These are phyloP conservation scores for Diabrotica virgifera DNA, from an alignment of 1,140 invertebrate genomes.

Conservation along the genomic window DNA sequence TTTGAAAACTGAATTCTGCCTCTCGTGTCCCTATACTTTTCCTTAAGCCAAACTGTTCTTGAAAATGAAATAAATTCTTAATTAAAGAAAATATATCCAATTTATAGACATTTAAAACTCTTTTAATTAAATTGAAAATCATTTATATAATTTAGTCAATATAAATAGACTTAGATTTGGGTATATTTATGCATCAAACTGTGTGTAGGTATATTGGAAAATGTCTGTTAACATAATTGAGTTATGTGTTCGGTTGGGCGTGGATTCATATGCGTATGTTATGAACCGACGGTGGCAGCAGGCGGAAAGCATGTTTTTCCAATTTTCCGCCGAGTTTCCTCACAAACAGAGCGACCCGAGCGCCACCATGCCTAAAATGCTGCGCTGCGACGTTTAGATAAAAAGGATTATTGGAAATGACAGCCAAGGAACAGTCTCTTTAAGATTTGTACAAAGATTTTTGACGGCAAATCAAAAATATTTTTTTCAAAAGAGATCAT, in stretches of 20 bases:
- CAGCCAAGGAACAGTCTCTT: neutral
- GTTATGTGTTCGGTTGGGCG: constrained; percentile 29
- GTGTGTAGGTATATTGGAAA: constrained; percentile 27
- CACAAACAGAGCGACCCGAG: neutral
- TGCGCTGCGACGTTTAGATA: neutral
- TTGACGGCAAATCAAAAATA: too few species aligned
- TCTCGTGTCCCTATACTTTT: too few species aligned
- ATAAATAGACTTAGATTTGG: too few species aligned
- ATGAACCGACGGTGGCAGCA: constrained; percentile 9
- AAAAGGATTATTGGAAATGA: constrained; percentile 3
- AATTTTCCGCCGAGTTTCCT: constrained; percentile 19
- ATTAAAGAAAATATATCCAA: too few species aligned
- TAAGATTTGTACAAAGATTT: too few species aligned
- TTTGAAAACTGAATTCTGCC: too few species aligned
- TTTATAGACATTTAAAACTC: too few species aligned
- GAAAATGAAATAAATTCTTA: too few species aligned
- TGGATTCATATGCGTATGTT: constrained; percentile 28
- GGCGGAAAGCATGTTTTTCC: constrained; percentile 7
- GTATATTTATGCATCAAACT: neutral
- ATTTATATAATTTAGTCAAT: too few species aligned
- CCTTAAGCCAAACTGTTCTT: too few species aligned
- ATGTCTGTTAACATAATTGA: constrained; percentile 35
- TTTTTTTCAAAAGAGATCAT: too few species aligned
- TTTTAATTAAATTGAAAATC: too few species aligned
- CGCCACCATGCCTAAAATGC: neutral